Evolutionary conservation across 2,888 invertebrate genomes (phyloP), one percentile per base, ranked within the genome.

Genomic region (Cerceris ruficornis): DNA sequence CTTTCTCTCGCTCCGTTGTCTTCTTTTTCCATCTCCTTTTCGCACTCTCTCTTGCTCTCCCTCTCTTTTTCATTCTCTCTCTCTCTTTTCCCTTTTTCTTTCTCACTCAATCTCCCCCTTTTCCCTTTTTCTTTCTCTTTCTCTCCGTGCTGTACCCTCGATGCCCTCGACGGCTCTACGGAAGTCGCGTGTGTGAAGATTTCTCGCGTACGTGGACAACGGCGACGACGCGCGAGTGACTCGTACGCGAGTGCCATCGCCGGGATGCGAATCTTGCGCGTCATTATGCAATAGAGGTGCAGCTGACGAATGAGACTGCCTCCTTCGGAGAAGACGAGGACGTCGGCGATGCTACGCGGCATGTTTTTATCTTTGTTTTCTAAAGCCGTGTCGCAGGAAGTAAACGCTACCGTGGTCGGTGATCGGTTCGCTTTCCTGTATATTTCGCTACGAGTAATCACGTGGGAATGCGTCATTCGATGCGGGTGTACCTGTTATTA

Each of bases 271-370:
- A 80, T 87, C 88, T 88, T 87, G 85, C 88, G 88, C 89, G 89
- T 89, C 89, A 91, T 92, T 92, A 92, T 91, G 92, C 92, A 92
- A 92, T 88, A 87, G 85, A 86, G 68, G 72, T 68, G 78, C 84
- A 75, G 80, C 66, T 64, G 83, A 78, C 77, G 70, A 69, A 77
- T 65, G 75, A 71, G 66, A 69, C 68, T 74, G 62, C 54, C 42
- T 68, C 69, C 57, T 69, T 39, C 28, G 79, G 52, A 67, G 64
- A 75, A 52, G 61, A 82, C 75, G 76, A 73, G 69, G 28, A 75
- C 67, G 55, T 17, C 68, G 72, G 61, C 77, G 80, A 75, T 80
- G 58, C 59, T 75, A 68, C 61, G 78, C 73, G 81, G 70, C 74
- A 81, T 81, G 83, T 82, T 81, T 83, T 80, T 78, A 83, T 84